Percentiles rank a stretch among this genome's conserved stretches.
Conservation (phyloP, 2,113 vertebrate genomes). For the Cranoglanis bouderius region DNA sequence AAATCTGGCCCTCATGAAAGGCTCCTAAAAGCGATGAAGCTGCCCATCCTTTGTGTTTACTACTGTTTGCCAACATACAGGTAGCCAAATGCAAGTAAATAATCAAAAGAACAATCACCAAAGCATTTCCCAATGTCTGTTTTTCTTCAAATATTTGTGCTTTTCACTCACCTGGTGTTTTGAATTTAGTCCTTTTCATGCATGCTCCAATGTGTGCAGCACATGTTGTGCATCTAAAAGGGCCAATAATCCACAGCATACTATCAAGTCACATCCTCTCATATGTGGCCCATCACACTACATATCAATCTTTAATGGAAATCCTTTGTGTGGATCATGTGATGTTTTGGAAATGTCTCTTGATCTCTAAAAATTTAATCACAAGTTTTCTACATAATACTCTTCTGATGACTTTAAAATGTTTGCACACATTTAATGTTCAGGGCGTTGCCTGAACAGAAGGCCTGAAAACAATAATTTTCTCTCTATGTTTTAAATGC, state of each 20-base stretch:
- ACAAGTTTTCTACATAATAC: not conserved
- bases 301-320: conserved; percentile 29
- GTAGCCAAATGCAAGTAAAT: conserved; percentile 16
- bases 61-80: conserved; percentile 20
- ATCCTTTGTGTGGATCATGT: conserved; percentile 1
- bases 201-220: conserved; percentile 10
- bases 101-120: conserved; percentile 10
- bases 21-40: not conserved
- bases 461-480: not conserved
- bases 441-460: not conserved
- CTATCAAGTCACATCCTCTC: conserved; percentile 21
- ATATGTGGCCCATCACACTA: conserved; percentile 24
- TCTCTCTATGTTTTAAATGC: not conserved
- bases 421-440: not conserved
- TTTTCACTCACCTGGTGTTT: conserved; percentile 18
- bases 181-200: conserved; percentile 1
- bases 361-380: not conserved
- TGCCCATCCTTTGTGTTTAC: conserved; percentile 9
- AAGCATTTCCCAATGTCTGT: conserved; percentile 17
- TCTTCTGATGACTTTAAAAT: not conserved
- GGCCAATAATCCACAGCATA: conserved; percentile 1
- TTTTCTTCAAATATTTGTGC: conserved; percentile 20
- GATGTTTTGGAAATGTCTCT: conserved; percentile 7
- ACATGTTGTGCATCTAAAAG: not conserved
- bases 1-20: not conserved